These are phyloP conservation scores for Squalus acanthias DNA, from an alignment of 2,797 vertebrate genomes.

Conservation along the genomic window DNA sequence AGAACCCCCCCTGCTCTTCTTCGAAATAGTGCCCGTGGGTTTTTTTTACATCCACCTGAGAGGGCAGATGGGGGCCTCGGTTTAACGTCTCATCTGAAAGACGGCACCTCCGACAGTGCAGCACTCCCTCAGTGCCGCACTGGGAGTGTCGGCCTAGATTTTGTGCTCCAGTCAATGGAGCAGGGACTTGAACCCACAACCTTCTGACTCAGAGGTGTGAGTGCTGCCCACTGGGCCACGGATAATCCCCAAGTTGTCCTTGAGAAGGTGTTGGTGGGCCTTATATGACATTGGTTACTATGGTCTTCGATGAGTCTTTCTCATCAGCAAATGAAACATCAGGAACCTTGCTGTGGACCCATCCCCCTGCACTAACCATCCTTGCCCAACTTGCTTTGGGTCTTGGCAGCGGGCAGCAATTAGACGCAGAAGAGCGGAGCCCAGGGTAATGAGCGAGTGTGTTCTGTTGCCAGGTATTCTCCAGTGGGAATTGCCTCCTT, in stretches of 20 bases:
- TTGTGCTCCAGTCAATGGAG: background rate
- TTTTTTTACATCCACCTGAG: background rate
- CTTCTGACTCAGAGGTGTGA: background rate
- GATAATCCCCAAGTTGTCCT: background rate
- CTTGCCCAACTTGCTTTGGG: background rate
- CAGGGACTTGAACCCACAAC: background rate
- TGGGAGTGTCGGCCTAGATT: background rate
- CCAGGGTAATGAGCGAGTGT: background rate
- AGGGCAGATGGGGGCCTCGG: background rate
- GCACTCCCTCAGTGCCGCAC: background rate
- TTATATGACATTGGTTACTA: background rate
- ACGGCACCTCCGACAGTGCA: background rate
- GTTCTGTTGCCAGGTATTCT: conserved; percentile 66
- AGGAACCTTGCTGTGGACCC: background rate
- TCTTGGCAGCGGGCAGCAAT: background rate
- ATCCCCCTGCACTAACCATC: background rate
- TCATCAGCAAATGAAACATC: background rate
- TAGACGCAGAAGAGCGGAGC: background rate
- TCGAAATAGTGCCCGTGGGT: background rate
- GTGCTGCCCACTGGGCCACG: background rate
- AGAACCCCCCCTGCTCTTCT: background rate
- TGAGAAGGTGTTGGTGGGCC: background rate
- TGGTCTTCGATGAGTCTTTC: too few relatives aligned
- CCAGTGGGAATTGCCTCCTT: conserved; percentile 73
- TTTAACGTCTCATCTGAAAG: background rate